Evolutionary conservation across 2,888 invertebrate genomes (phyloP).

Genomic region (Heliconius hortense): DNA sequence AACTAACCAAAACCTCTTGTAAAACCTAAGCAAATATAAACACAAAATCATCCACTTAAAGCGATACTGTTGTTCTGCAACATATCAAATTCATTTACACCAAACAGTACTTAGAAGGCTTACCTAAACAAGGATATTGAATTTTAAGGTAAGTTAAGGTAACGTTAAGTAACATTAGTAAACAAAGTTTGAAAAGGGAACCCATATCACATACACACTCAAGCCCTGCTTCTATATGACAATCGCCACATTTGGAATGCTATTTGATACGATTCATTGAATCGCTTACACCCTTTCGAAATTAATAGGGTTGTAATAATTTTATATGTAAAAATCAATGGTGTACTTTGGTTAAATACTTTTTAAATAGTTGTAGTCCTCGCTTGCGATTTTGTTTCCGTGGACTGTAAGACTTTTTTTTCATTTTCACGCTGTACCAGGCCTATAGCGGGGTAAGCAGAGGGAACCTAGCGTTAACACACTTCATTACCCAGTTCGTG

Average conservation of each 20-base stretch:
- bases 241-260: conserved; percentile 31
- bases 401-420: too few species aligned
- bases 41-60: not conserved
- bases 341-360: not conserved
- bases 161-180: conserved; percentile 17
- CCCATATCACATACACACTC: conserved; percentile 35
- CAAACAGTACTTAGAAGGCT: not conserved
- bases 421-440: too few species aligned
- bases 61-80: conserved; percentile 11
- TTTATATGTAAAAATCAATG: not conserved
- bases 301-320: conserved; percentile 25
- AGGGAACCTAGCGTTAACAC: too few species aligned
- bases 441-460: too few species aligned
- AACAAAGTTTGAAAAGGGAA: conserved; percentile 38
- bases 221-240: conserved; percentile 28
- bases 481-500: too few species aligned
- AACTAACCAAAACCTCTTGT: not conserved
- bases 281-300: conserved; percentile 22
- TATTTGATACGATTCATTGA: conserved; percentile 36
- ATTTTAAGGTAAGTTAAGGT: conserved; percentile 15
- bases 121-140: conserved; percentile 11
- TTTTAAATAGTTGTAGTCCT: not conserved
- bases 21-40: not conserved
- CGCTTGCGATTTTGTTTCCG: not conserved
- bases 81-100: conserved; percentile 8